Percentiles rank a stretch among this genome's conserved stretches.
These are phyloP conservation scores for Chrysodeixis includens DNA, from an alignment of 2,888 invertebrate genomes.

Conservation along the genomic window DNA sequence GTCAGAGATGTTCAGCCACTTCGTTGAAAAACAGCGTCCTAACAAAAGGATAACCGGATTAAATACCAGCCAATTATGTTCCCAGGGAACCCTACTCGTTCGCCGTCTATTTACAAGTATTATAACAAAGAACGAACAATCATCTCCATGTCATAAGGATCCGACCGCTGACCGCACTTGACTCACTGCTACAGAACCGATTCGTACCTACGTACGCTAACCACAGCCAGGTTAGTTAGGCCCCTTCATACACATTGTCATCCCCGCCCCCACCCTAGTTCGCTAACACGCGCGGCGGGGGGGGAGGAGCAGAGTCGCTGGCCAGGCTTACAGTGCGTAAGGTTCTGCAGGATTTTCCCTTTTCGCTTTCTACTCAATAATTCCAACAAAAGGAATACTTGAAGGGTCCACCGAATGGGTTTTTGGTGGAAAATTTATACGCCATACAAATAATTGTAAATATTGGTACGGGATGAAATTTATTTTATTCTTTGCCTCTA, in stretches of 20 bases:
- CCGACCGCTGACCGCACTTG: conserved; percentile 61
- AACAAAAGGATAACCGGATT: conserved; percentile 41
- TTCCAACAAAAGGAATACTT: conserved; percentile 73
- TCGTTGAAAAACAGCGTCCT: conserved; percentile 12
- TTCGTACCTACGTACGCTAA: conserved; percentile 53
- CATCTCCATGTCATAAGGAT: conserved; percentile 56
- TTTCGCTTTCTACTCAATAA: conserved; percentile 75
- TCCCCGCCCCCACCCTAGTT: not conserved
- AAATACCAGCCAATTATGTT: conserved; percentile 44
- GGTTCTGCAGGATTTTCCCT: conserved; percentile 66
- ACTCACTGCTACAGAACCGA: conserved; percentile 55
- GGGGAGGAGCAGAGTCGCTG: conserved; percentile 32
- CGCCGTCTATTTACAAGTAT: conserved; percentile 54
- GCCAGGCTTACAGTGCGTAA: conserved; percentile 47
- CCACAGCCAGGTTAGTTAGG: conserved; percentile 29
- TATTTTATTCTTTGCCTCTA: conserved; percentile 35
- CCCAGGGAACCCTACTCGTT: conserved; percentile 20
- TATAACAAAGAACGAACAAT: conserved; percentile 59
- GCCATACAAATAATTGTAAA: conserved; percentile 57
- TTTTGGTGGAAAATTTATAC: conserved; percentile 62
- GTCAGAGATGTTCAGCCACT: not conserved
- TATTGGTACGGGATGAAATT: conserved; percentile 41
- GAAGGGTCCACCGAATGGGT: conserved; percentile 62
- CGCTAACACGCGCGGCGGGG: not conserved
- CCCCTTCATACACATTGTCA: conserved; percentile 33